Percentiles rank a stretch among this genome's conserved stretches.
Conservation (phyloP, 2,797 vertebrate genomes). For the Heteromormyrus szaboi region DNA sequence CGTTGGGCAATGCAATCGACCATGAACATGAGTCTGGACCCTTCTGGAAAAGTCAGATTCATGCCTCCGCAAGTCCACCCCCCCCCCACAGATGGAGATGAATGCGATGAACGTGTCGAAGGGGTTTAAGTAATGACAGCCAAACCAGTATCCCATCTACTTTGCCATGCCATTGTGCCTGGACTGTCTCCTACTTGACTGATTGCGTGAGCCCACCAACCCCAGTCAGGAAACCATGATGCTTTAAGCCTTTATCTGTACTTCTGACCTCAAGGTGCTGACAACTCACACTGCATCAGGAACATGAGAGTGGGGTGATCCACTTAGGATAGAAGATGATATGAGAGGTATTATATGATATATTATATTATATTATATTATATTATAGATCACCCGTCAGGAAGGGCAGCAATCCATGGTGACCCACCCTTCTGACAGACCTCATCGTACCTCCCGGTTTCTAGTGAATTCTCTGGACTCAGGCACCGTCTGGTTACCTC, state of each 20-base stretch:
- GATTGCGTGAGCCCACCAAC: neutral
- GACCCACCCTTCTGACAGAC: neutral
- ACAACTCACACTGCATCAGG: neutral
- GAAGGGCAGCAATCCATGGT: neutral
- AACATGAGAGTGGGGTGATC: neutral
- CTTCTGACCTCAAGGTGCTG: neutral
- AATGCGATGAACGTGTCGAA: neutral
- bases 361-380: neutral
- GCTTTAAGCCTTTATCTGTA: neutral
- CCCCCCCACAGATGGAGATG: neutral
- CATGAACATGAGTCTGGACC: neutral
- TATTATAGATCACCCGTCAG: neutral
- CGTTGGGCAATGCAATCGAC: neutral
- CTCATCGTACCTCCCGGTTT: neutral
- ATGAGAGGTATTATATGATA: neutral
- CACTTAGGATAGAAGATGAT: neutral
- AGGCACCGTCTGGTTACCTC: neutral
- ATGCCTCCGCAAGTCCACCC: neutral
- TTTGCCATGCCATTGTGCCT: neutral
- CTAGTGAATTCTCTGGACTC: neutral
- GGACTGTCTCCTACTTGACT: neutral
- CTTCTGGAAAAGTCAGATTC: neutral
- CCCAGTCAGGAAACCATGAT: neutral
- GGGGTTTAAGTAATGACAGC: neutral
- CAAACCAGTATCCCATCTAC: neutral